Percentiles rank a stretch among this genome's conserved stretches.
phyloP scores from a whole-genome alignment of 2,888 invertebrate genomes.

The Acheta domesticus region DNA sequence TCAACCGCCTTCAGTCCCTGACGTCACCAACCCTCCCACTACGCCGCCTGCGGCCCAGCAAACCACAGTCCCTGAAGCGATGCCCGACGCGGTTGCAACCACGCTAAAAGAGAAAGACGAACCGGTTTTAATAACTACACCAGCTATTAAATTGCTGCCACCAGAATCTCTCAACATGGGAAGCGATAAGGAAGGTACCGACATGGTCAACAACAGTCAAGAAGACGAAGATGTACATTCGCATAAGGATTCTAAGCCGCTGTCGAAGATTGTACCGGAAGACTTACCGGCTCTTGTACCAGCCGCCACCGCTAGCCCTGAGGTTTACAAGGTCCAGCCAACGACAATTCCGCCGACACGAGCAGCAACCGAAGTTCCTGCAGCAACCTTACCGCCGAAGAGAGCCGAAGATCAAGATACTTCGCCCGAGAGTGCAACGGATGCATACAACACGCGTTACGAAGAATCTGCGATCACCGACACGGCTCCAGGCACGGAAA shows the following conservation, averaged over 20 bases:
- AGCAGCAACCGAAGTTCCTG: not conserved
- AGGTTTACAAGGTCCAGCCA: not conserved
- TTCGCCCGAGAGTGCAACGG: not conserved
- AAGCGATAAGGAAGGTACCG: not conserved
- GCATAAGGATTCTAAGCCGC: not conserved
- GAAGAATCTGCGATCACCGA: not conserved
- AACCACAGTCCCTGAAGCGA: not conserved
- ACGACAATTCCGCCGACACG: not conserved
- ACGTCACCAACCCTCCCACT: not conserved
- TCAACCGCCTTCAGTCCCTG: not conserved
- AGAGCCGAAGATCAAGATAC: not conserved
- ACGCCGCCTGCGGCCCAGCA: not conserved
- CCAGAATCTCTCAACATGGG: not conserved
- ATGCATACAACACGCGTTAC: slow-evolving; percentile 21
- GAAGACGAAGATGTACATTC: not conserved
- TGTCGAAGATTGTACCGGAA: not conserved
- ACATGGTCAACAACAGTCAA: slow-evolving; percentile 5
- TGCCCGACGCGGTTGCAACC: not conserved
- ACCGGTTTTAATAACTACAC: not conserved
- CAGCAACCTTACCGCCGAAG: not conserved
- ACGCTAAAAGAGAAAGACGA: not conserved
- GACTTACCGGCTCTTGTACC: not conserved
- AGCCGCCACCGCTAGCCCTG: not conserved
- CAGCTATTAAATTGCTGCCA: not conserved
- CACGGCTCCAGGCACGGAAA: not conserved